Percentiles rank a stretch among this genome's conserved stretches.
phyloP scores from a whole-genome alignment of 2,888 invertebrate species.

The Cantharis rufa region DNA sequence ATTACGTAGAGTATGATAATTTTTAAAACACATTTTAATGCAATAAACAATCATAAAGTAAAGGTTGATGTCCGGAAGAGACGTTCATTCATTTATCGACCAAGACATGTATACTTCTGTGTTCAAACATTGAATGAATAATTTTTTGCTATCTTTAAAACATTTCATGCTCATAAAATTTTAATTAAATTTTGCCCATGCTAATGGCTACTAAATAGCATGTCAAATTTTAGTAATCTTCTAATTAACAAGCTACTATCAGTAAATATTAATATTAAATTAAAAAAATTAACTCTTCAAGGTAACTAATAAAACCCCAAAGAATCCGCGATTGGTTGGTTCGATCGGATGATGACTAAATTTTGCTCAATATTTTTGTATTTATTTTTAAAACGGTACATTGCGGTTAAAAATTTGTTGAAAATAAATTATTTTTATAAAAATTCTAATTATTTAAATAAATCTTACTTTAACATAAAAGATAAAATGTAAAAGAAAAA shows the following conservation, averaged over 20 bases:
- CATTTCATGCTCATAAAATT: not conserved
- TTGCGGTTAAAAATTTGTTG: not conserved
- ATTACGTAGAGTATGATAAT: not conserved
- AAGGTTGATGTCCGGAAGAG: slow-evolving; percentile 1
- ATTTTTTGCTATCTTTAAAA: not conserved
- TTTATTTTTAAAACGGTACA: not conserved
- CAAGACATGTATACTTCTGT: not conserved
- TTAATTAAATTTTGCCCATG: not conserved
- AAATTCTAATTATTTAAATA: not conserved
- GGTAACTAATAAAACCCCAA: no score
- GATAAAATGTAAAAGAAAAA: not conserved
- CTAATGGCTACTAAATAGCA: not conserved
- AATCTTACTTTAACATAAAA: not conserved
- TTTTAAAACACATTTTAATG: not conserved
- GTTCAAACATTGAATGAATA: not conserved
- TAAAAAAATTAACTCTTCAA: not conserved
- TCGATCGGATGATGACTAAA: not conserved
- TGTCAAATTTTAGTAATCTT: not conserved
- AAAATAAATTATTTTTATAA: not conserved
- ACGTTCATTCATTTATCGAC: not conserved
- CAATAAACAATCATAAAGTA: not conserved
- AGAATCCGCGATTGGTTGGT: not conserved
- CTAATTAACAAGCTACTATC: not conserved
- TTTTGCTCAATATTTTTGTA: not conserved
- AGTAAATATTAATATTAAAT: not conserved